Evolutionary conservation across 2,113 vertebrate genomes (phyloP).

Genomic region (Plectropomus leopardus): DNA sequence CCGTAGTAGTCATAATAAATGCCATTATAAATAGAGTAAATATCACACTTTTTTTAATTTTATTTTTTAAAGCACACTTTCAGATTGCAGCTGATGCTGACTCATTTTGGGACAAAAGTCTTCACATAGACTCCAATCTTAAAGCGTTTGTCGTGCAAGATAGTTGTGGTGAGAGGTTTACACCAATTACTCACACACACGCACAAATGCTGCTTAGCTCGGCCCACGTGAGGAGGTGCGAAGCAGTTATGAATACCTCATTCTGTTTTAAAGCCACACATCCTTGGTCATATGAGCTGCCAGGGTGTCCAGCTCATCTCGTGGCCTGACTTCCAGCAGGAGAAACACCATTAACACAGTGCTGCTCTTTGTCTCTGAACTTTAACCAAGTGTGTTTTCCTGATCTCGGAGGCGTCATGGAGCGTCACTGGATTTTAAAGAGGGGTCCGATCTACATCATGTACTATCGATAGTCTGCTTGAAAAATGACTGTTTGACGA

Average conservation of each 20-base stretch:
- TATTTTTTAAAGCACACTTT: neutral
- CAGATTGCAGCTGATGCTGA: neutral
- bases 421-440: neutral
- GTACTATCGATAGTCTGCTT: neutral
- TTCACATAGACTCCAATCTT: neutral
- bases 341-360: slow-evolving; percentile 38
- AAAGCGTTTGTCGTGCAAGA: neutral
- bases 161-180: slow-evolving; percentile 11
- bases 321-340: slow-evolving; percentile 41
- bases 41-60: too few species aligned
- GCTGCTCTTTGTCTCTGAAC: slow-evolving; percentile 48
- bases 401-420: neutral
- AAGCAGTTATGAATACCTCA: slow-evolving; percentile 53
- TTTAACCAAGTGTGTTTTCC: neutral
- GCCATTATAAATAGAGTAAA: neutral
- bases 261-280: slow-evolving; percentile 52
- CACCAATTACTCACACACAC: neutral
- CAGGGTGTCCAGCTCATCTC: slow-evolving; percentile 34
- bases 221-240: slow-evolving; percentile 30
- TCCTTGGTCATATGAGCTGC: slow-evolving; percentile 64
- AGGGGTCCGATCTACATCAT: neutral
- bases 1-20: neutral
- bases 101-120: neutral
- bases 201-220: neutral
- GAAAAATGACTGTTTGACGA: slow-evolving; percentile 15